Conservation (phyloP, 2,888 invertebrate species). For the Mythimna ferrago region DNA sequence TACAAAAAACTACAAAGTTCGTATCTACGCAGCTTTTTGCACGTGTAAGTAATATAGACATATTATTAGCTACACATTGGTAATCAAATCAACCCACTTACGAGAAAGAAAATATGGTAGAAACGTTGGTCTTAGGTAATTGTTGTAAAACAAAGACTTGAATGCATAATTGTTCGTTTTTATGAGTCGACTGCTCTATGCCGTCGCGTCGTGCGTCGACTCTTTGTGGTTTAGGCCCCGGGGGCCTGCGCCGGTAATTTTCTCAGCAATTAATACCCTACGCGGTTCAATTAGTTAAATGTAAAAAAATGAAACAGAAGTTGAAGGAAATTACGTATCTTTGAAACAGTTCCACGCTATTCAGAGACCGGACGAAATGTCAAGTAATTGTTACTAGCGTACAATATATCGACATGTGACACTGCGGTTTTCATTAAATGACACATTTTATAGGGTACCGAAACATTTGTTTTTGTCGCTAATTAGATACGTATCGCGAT, state of each 20-base stretch:
- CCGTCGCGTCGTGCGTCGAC: conserved; percentile 68
- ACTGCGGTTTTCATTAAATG: conserved; percentile 69
- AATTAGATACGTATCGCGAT: conserved; percentile 15
- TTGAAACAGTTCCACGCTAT: conserved; percentile 76
- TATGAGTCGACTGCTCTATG: conserved; percentile 76
- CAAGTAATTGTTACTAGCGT: conserved; percentile 74
- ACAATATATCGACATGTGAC: conserved; percentile 80
- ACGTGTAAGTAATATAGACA: conserved; percentile 39
- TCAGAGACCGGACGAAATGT: conserved; percentile 75
- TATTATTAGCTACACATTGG: conserved; percentile 58
- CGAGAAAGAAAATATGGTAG: conserved; percentile 75
- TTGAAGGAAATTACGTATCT: conserved; percentile 80
- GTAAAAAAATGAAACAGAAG: conserved; percentile 84
- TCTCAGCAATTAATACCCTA: conserved; percentile 88
- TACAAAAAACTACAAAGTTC: conserved; percentile 8
- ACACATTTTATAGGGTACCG: conserved; percentile 43
- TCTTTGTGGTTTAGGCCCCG: conserved; percentile 85
- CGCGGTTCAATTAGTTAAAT: conserved; percentile 84
- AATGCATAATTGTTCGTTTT: conserved; percentile 84
- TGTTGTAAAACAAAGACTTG: conserved; percentile 79
- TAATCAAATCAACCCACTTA: conserved; percentile 69
- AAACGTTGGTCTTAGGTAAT: conserved; percentile 77
- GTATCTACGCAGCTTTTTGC: conserved; percentile 39
- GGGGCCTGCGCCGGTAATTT: conserved; percentile 82
- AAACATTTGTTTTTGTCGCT: conserved; percentile 39